Percentiles rank a stretch among this genome's conserved stretches.
phyloP scores from a whole-genome alignment of 2,888 invertebrate genomes.

The Drosophila demipolita region DNA sequence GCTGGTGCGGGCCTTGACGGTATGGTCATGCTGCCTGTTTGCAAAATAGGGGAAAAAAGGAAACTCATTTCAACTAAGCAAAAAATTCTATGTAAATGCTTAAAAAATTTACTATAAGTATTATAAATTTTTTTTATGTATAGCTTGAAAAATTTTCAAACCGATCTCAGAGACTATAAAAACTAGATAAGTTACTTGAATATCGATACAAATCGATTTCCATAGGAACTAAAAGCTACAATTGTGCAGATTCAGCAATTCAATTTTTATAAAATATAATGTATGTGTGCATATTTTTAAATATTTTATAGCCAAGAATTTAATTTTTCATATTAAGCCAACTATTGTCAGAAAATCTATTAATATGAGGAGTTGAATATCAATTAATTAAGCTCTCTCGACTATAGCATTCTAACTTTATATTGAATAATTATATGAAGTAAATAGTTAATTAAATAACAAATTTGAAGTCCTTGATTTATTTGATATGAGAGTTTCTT shows the following conservation, averaged over 20 bases:
- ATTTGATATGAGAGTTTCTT: background rate
- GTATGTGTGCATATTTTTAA: background rate
- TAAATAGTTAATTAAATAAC: background rate
- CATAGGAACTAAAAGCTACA: background rate
- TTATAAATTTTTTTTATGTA: too few species aligned
- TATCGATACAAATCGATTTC: background rate
- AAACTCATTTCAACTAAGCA: background rate
- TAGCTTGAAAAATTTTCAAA: background rate
- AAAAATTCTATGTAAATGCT: background rate
- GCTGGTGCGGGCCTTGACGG: slow-evolving; percentile 85
- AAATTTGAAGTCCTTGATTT: background rate
- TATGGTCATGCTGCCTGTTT: slow-evolving; percentile 82
- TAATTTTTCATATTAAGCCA: background rate
- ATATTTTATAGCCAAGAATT: background rate
- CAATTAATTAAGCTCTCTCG: background rate
- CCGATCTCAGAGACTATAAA: background rate
- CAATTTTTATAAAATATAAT: background rate
- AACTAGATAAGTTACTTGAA: background rate
- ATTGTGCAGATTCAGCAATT: too few species aligned
- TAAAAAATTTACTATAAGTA: too few species aligned
- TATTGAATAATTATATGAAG: background rate
- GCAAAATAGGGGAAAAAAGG: background rate
- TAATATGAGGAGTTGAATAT: background rate
- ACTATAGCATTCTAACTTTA: background rate
- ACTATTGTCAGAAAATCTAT: background rate